Conservation (phyloP, 30 jellyfish, hydroid and myxozoan species). For the Hydractinia symbiolongicarpus region DNA sequence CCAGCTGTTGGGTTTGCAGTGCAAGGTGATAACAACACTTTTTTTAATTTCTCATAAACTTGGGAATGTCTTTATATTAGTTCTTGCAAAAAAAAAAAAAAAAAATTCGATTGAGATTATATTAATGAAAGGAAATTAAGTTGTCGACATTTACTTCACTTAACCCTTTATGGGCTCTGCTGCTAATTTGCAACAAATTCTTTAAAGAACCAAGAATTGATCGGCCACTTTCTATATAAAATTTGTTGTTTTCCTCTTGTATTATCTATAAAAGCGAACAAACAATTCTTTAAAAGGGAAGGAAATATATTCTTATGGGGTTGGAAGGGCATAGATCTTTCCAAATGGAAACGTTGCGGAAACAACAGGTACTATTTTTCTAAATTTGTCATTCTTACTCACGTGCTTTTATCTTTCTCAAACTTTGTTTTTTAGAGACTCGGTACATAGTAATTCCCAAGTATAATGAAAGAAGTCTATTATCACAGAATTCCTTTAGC, state of each 20-base stretch:
- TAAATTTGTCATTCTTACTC: background rate
- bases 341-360: background rate
- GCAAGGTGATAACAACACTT: too few relatives aligned
- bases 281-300: background rate
- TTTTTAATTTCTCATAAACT: too few relatives aligned
- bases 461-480: background rate
- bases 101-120: too few relatives aligned
- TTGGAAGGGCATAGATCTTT: background rate
- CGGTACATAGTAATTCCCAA: background rate
- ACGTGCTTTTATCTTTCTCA: background rate
- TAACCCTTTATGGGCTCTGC: constrained; percentile 1
- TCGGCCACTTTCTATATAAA: background rate
- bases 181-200: constrained; percentile 2
- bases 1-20: too few relatives aligned
- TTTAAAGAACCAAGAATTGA: background rate
- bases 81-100: too few relatives aligned
- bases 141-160: too few relatives aligned
- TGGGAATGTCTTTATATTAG: too few relatives aligned
- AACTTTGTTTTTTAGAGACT: background rate
- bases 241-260: background rate
- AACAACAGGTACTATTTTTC: background rate
- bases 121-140: too few relatives aligned
- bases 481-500: background rate
- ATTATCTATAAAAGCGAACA: background rate
- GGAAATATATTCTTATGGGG: background rate